These are phyloP conservation scores for Phymorhynchus buccinoides DNA, from an alignment of 1,140 invertebrate species.

Conservation along the genomic window DNA sequence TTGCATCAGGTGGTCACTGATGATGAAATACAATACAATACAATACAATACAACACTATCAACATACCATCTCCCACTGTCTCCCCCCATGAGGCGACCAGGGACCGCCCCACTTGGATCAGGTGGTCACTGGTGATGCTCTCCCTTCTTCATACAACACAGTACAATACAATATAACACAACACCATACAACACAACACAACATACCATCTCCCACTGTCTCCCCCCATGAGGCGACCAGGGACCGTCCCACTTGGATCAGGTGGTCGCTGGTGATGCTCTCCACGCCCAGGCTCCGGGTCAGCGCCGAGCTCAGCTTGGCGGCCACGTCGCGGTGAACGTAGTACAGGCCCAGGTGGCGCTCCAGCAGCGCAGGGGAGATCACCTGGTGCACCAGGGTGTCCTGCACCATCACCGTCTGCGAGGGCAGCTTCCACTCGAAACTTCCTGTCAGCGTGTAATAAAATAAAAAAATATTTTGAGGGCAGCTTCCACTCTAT, in stretches of 20 bases:
- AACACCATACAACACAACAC: neutral
- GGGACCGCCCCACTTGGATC: too few relatives aligned
- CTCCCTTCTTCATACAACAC: too few relatives aligned
- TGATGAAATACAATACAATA: too few relatives aligned
- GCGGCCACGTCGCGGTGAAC: conserved; percentile 62
- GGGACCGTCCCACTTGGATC: conserved; percentile 58
- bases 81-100: too few relatives aligned
- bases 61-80: too few relatives aligned
- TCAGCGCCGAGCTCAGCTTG: conserved; percentile 57
- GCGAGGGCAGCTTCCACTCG: conserved; percentile 68
- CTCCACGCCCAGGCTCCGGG: conserved; percentile 65
- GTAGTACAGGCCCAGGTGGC: conserved; percentile 65
- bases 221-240: conserved; percentile 4
- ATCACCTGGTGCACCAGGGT: conserved; percentile 63
- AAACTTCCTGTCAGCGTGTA: conserved; percentile 55
- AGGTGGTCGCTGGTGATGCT: conserved; percentile 65
- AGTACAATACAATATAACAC: too few relatives aligned
- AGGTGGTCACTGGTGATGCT: too few relatives aligned
- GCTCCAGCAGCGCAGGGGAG: conserved; percentile 61
- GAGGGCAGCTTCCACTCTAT: too few relatives aligned
- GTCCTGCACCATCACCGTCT: conserved; percentile 65
- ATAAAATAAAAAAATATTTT: too few relatives aligned
- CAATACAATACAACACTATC: too few relatives aligned
- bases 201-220: conserved; percentile 7
- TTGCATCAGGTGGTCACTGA: too few relatives aligned